phyloP scores from a whole-genome alignment of 2,113 vertebrate genomes.

The Prinia subflava region DNA sequence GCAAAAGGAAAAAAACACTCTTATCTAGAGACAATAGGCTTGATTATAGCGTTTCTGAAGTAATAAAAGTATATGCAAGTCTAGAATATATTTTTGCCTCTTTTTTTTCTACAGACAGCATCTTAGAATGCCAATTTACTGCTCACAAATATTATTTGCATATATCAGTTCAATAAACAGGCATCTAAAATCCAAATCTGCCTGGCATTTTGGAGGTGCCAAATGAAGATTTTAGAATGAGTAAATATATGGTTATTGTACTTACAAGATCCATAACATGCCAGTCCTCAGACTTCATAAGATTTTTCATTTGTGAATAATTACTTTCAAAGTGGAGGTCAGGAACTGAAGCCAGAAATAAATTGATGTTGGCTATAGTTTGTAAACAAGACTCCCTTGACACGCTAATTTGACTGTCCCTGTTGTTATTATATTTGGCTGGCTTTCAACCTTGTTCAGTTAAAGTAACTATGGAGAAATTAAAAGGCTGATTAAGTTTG shows the following conservation, averaged over 20 bases:
- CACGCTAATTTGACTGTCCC: neutral
- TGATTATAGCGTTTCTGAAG: slow-evolving; percentile 16
- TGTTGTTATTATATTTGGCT: neutral
- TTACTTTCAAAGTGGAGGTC: neutral
- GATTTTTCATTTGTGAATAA: neutral
- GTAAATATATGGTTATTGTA: slow-evolving; percentile 1
- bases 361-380: neutral
- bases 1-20: neutral
- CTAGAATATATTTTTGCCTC: neutral
- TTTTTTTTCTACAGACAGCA: neutral
- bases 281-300: neutral
- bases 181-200: slow-evolving; percentile 10
- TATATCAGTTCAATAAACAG: neutral
- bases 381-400: slow-evolving; percentile 35
- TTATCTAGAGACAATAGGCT: slow-evolving; percentile 6
- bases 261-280: neutral
- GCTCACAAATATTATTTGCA: slow-evolving; percentile 16
- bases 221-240: slow-evolving; percentile 10
- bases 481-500: neutral
- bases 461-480: neutral
- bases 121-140: neutral
- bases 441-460: neutral
- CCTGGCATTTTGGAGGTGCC: neutral
- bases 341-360: neutral
- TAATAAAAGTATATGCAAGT: neutral